A percentile compares a stretch with the other conserved stretches of the same genome.
phyloP scores from a whole-genome alignment of 2,888 invertebrate species.

The Drosophila greeni region DNA sequence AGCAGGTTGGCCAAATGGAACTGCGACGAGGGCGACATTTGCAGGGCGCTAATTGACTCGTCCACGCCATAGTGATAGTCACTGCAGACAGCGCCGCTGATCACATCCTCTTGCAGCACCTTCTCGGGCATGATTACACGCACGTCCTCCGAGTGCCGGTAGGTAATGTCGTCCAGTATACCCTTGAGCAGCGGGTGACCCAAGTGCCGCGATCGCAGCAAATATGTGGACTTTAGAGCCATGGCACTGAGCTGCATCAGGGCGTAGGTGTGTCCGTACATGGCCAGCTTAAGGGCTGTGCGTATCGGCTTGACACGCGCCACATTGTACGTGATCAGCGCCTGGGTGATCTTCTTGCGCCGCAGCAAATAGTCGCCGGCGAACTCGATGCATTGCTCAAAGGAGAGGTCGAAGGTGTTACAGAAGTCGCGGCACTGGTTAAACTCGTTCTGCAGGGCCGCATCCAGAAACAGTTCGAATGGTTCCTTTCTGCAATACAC shows the following conservation, averaged over 20 bases:
- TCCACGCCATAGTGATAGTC: constrained; percentile 77
- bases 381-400: constrained; percentile 82
- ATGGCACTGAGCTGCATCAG: constrained; percentile 79
- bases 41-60: constrained; percentile 76
- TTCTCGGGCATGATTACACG: constrained; percentile 66
- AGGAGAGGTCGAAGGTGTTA: constrained; percentile 78
- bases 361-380: constrained; percentile 90
- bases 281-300: constrained; percentile 79
- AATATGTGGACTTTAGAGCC: constrained; percentile 77
- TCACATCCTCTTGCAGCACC: constrained; percentile 48
- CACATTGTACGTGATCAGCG: constrained; percentile 88
- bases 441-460: constrained; percentile 76
- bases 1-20: constrained; percentile 79
- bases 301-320: constrained; percentile 81
- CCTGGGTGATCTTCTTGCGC: constrained; percentile 86
- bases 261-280: constrained; percentile 78
- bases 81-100: constrained; percentile 74
- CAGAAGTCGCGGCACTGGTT: constrained; percentile 78
- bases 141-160: constrained; percentile 77
- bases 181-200: constrained; percentile 70
- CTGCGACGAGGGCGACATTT: constrained; percentile 79
- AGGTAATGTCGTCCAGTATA: constrained; percentile 73
- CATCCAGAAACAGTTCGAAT: constrained; percentile 77
- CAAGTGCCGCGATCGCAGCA: constrained; percentile 75
- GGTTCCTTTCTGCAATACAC: constrained; percentile 73